phyloP scores from a whole-genome alignment of 2,888 invertebrate species.

The Diaprepes abbreviatus region DNA sequence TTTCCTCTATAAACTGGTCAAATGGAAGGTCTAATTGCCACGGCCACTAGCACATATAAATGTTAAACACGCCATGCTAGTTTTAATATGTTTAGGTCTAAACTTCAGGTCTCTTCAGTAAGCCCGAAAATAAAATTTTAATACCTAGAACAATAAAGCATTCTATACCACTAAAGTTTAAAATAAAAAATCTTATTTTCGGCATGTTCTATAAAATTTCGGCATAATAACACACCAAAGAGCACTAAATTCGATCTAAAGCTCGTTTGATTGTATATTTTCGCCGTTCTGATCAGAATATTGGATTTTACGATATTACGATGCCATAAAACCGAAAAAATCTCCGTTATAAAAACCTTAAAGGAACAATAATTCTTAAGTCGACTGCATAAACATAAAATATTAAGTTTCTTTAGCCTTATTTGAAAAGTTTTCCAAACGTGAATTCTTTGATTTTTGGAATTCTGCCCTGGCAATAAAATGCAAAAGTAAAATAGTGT shows the following conservation, averaged over 20 bases:
- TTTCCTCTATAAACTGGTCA: too few relatives aligned
- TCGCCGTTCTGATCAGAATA: conserved; percentile 41
- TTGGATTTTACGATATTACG: conserved; percentile 44
- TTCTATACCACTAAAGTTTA: not conserved
- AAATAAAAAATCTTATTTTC: conserved; percentile 17
- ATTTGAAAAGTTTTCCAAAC: conserved; percentile 27
- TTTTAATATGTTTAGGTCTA: too few relatives aligned
- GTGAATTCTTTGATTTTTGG: not conserved
- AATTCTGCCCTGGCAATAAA: not conserved
- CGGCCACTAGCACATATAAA: too few relatives aligned
- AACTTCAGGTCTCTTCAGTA: too few relatives aligned
- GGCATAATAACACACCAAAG: conserved; percentile 34
- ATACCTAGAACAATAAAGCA: not conserved
- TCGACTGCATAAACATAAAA: conserved; percentile 40
- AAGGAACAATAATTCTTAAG: conserved; percentile 45
- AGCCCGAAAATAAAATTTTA: too few relatives aligned
- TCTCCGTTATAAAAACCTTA: conserved; percentile 41
- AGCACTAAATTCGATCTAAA: conserved; percentile 34
- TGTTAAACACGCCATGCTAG: too few relatives aligned
- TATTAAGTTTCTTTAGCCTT: conserved; percentile 32
- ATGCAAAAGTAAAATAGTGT: not conserved
- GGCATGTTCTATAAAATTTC: conserved; percentile 16
- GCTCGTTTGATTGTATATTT: conserved; percentile 33
- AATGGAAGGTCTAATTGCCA: too few relatives aligned
- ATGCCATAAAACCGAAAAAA: conserved; percentile 44